Base-by-base conservation (phyloP, 2,888 invertebrate species). In the Nysson spinosus region DNA sequence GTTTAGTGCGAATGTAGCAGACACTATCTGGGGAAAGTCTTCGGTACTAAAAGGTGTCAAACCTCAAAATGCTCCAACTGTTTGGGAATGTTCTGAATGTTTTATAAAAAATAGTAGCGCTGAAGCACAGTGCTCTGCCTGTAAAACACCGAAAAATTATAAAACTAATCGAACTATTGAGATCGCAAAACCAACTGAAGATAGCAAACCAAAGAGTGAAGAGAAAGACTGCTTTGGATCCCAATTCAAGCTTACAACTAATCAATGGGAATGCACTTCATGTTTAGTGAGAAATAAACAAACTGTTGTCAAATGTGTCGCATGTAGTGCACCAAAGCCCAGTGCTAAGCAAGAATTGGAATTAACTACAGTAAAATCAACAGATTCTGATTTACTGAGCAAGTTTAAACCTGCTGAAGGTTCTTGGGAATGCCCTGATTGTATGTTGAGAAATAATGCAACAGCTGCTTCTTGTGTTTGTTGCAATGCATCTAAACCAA, bases 341-440 rank as follows among this genome's bases (percentile, higher is more conserved):
- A 83, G 82, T n/a, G 64, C 47, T n/a, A 72, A 70, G 16, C 32
- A 44, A 37, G 35, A 60, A n/a, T 17, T 26, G 26, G 14, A 37
- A 14, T 16, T 34, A 4, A 52, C 14, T 4, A n/a, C n/a, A 16
- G 22, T 37, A 37, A 61, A 62, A 28, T 24, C 43, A 14, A 16
- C 40, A 20, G 47, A 34, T 14, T 30, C 26, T 54, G 52, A 77
- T 37, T 17, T 75, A n/a, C n/a, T n/a, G 3, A 61, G 61, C 4
- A 72, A 65, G 46, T 82, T 80, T 16, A 83, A 83, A 49, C 63
- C 80, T 2, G 83, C 88, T 47, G 78, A 81, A 19, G 88, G 87
- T 19, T 88, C 89, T 28, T 93, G 92, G 92, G 90, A 90, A 61
- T 93, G 93, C 80, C 84, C 86, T 9, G 89, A 89, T 12, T 93